Conservation (phyloP, 2,113 vertebrate genomes). For the Barnardius zonarius region DNA sequence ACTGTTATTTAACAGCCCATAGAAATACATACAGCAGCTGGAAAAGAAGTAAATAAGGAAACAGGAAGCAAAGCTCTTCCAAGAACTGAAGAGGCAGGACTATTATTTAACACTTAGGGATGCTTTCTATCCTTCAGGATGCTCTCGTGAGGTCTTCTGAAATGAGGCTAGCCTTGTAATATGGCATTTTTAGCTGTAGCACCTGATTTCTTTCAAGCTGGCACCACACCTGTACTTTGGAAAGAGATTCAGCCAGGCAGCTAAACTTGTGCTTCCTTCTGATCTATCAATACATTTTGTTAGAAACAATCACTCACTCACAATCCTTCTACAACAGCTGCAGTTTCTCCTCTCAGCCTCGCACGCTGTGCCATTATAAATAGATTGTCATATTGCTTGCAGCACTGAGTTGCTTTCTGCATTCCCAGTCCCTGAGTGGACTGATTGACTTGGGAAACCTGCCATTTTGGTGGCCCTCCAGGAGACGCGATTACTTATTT, state of each 20-base stretch:
- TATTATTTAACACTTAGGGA: not conserved
- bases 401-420: conserved; percentile 58
- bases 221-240: not conserved
- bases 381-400: conserved; percentile 71
- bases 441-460: conserved; percentile 55
- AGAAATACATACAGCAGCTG: not conserved
- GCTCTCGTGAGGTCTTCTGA: not conserved
- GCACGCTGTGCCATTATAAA: conserved; percentile 59
- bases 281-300: conserved; percentile 52
- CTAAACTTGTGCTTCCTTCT: conserved; percentile 44
- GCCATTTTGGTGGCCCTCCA: conserved; percentile 26
- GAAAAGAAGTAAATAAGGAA: not conserved
- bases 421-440: not conserved
- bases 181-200: not conserved
- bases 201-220: not conserved
- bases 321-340: conserved; percentile 72
- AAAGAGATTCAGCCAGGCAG: conserved; percentile 1
- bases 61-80: not conserved
- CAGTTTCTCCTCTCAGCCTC: conserved; percentile 56
- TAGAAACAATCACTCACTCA: conserved; percentile 54
- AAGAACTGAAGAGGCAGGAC: not conserved
- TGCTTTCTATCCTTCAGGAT: not conserved
- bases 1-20: not conserved
- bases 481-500: conserved; percentile 37
- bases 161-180: not conserved